Percentiles rank a stretch among this genome's conserved stretches.
phyloP scores from a whole-genome alignment of 2,113 vertebrate species.

The Dromas ardeola region DNA sequence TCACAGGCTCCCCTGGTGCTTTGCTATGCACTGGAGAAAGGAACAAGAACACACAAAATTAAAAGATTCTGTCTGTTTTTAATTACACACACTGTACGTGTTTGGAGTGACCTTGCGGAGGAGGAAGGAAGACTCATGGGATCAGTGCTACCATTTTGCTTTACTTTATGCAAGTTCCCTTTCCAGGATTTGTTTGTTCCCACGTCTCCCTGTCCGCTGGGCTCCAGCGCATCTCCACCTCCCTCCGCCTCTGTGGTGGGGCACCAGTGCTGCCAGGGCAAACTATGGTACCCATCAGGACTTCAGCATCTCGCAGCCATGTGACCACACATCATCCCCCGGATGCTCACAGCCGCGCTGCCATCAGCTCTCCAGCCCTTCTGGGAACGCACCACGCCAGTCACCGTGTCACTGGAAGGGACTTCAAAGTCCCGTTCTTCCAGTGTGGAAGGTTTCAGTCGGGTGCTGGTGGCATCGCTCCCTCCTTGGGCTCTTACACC shows the following conservation, averaged over 20 bases:
- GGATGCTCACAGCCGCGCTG: neutral
- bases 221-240: neutral
- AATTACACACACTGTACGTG: too few relatives aligned
- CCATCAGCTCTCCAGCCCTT: neutral
- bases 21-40: neutral
- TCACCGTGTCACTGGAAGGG: neutral
- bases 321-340: neutral
- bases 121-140: neutral
- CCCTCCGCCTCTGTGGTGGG: neutral
- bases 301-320: neutral
- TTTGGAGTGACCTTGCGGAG: neutral
- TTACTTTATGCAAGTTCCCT: neutral
- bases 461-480: rapidly evolving
- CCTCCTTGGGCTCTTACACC: neutral
- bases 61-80: neutral
- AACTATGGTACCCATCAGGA: neutral
- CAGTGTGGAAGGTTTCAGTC: neutral
- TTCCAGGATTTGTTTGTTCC: neutral
- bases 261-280: neutral
- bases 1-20: neutral
- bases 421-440: neutral
- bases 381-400: neutral
- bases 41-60: neutral
- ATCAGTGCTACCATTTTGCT: neutral
- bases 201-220: rapidly evolving